Base-by-base conservation (phyloP, 1,140 invertebrate genomes). In the Pseudoatta argentina region DNA sequence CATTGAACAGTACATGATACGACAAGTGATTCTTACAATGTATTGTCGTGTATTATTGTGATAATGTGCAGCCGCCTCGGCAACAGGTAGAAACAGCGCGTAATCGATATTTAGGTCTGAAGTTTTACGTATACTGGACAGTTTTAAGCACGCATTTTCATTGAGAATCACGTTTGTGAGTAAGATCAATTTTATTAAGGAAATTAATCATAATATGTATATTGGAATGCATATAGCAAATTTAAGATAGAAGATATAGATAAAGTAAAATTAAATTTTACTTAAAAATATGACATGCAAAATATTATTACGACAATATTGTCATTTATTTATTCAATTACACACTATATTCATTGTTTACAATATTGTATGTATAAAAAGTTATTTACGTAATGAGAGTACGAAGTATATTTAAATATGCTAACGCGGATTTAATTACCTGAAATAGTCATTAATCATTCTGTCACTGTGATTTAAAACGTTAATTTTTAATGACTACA, bases 371-470 rank as follows among this genome's bases (percentile, higher is more conserved):
- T 14, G 10, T 57, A 61, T 59, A 73, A 30, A 82, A 48, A n/a
- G 14, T 72, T 73, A 61, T 61, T 48, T 34, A 83, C 3, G 6
- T 73, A 27, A 83, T 73, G 18, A 83, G 55, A 0, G 79, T 83
- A 61, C 77, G 73, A 16, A 89, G 39, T 18, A 90, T 57, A 1
- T 90, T 90, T 53, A 90, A 67, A 51, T 90, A 90, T 0, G 86
- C 27, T 44, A 87, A 64, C 10, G 88, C 51, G 14, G 91, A 86
- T 85, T 89, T 92, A 8, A 93, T 82, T 24, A 92, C 87, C 93
- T 93, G 67, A 18, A 90, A 90, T 34, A 48, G 3, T 83, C 61
- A 61, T 61, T 34, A 48, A 8, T 51, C 1, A 59, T 30, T 16
- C 30, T 48, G 34, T 61, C 2, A 48, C 1, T 66, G 18, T 39